Percentiles rank a stretch among this genome's conserved stretches.
These are phyloP conservation scores for Aleiodes alternator DNA, from an alignment of 2,888 invertebrate species.

Conservation along the genomic window DNA sequence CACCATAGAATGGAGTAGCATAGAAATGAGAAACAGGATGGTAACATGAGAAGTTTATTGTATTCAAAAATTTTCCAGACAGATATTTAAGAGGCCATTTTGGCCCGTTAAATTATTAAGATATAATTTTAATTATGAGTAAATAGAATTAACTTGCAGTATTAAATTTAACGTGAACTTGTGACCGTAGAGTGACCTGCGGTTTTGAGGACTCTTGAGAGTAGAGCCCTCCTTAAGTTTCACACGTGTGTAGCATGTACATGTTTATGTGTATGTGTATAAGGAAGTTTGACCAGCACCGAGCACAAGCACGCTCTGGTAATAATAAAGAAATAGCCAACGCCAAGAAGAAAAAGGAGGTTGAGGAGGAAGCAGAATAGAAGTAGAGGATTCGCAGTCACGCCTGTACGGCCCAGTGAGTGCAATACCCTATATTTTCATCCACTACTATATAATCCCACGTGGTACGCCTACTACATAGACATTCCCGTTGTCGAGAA, in stretches of 20 bases:
- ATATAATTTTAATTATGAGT: slow-evolving; percentile 8
- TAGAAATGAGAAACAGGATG: slow-evolving; percentile 2
- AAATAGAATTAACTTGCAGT: slow-evolving; percentile 13
- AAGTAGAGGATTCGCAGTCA: slow-evolving; percentile 26
- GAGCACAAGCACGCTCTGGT: slow-evolving; percentile 23
- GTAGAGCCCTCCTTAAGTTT: not conserved
- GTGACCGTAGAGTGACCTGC: not conserved
- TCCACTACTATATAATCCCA: slow-evolving; percentile 27
- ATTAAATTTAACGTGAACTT: slow-evolving; percentile 18
- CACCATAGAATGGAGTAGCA: not conserved
- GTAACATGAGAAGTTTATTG: slow-evolving; percentile 12
- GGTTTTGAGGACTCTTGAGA: slow-evolving; percentile 13
- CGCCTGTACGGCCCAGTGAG: slow-evolving; percentile 31
- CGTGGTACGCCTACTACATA: slow-evolving; percentile 29
- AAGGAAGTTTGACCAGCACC: slow-evolving; percentile 20
- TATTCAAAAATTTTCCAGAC: not conserved
- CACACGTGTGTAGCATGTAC: too few species aligned
- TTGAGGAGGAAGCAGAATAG: not conserved
- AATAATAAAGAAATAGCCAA: slow-evolving; percentile 29
- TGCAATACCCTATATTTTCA: slow-evolving; percentile 31
- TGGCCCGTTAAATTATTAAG: not conserved
- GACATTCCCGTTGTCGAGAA: too few species aligned
- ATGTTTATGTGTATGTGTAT: not conserved
- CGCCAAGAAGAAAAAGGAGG: not conserved
- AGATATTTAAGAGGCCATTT: too few species aligned